A percentile compares a stretch with the other conserved stretches of the same genome.
Conservation (phyloP, 2,797 vertebrate genomes). For the Neomorphus geoffroyi region DNA sequence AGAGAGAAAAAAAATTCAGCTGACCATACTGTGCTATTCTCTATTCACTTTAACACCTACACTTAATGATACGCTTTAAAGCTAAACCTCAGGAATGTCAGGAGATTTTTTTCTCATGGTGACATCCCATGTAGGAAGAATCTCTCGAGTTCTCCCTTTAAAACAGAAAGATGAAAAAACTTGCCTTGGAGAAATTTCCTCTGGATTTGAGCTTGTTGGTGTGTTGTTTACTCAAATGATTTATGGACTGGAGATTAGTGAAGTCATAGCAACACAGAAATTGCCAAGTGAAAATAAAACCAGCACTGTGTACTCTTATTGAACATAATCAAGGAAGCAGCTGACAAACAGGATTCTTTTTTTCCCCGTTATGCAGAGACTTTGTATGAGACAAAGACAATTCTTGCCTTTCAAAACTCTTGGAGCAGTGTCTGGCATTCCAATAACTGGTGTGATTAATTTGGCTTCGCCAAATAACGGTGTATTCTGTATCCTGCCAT, state of each 20-base stretch:
- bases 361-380: background rate
- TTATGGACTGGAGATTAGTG: slow-evolving; percentile 65
- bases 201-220: slow-evolving; percentile 57
- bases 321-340: slow-evolving; percentile 37
- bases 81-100: slow-evolving; percentile 27
- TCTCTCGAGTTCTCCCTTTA: slow-evolving; percentile 35
- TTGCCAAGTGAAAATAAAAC: slow-evolving; percentile 65
- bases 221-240: slow-evolving; percentile 70
- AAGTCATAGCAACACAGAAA: slow-evolving; percentile 65
- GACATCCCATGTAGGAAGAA: slow-evolving; percentile 39
- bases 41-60: slow-evolving; percentile 41
- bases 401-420: background rate
- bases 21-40: slow-evolving; percentile 35
- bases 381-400: background rate
- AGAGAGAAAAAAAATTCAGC: slow-evolving; percentile 39
- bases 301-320: slow-evolving; percentile 23
- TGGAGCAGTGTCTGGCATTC: background rate
- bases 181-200: slow-evolving; percentile 57
- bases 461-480: background rate
- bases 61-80: slow-evolving; percentile 55
- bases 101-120: slow-evolving; percentile 53
- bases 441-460: background rate
- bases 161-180: slow-evolving; percentile 49
- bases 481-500: background rate
- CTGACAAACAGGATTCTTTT: slow-evolving; percentile 29